Conservation (phyloP, 2,113 vertebrate genomes). For the Zapornia atra region DNA sequence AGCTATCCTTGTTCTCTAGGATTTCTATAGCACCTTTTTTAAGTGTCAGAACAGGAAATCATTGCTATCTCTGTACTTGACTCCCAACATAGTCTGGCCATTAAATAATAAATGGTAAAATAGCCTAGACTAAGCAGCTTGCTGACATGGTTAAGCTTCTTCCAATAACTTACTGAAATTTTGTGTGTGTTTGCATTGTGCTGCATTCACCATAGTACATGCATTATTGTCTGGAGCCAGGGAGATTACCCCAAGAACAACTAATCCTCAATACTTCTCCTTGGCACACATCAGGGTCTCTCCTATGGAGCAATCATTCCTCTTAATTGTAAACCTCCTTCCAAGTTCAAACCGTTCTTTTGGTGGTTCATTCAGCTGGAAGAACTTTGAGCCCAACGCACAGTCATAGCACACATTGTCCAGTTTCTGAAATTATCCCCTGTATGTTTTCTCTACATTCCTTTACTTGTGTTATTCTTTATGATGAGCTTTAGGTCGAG, state of each 20-base stretch:
- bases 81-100: neutral
- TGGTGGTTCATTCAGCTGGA: neutral
- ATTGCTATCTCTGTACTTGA: neutral
- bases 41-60: neutral
- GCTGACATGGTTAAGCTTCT: neutral
- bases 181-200: neutral
- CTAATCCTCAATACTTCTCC: neutral
- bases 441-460: neutral
- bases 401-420: fast-evolving
- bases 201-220: neutral
- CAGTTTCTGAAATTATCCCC: neutral
- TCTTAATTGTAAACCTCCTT: neutral
- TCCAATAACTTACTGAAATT: neutral
- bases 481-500: neutral
- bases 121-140: neutral
- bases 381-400: neutral
- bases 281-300: neutral
- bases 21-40: neutral
- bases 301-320: neutral
- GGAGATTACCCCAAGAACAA: neutral
- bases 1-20: neutral
- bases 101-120: neutral
- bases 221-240: neutral
- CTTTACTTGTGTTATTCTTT: neutral
- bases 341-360: neutral